Evolutionary conservation across 1,140 invertebrate genomes (phyloP).

Genomic region (Pseudomyrmex gracilis): DNA sequence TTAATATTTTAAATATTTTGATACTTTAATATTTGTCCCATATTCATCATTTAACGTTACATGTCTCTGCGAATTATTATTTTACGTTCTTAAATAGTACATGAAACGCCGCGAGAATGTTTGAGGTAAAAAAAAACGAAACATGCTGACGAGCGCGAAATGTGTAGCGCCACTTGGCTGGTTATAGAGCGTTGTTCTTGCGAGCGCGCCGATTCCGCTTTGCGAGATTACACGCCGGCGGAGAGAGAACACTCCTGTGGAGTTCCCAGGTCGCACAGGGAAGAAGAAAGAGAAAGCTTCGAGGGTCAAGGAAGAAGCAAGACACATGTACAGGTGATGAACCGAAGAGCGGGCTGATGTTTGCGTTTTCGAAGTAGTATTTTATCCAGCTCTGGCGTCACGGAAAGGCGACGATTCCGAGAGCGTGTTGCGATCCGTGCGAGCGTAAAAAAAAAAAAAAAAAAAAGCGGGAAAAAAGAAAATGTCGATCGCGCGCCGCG

Average conservation of each 20-base stretch:
- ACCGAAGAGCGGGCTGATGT: neutral
- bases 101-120: neutral
- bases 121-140: constrained; percentile 1
- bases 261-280: neutral
- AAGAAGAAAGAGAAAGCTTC: constrained; percentile 13
- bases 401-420: constrained; percentile 26
- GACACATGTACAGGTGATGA: constrained; percentile 5
- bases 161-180: constrained; percentile 31
- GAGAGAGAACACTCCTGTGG: neutral
- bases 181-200: constrained; percentile 21
- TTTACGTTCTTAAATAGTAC: neutral
- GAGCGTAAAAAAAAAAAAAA: neutral
- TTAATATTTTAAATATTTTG: too few species aligned
- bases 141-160: neutral
- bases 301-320: neutral
- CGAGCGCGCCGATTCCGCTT: constrained; percentile 12
- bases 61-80: too few species aligned
- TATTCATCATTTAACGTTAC: neutral
- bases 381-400: constrained; percentile 52
- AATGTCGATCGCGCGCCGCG: constrained; percentile 9
- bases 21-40: neutral
- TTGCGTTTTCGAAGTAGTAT: constrained; percentile 52
- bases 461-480: constrained; percentile 20
- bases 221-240: constrained; percentile 20
- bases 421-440: constrained; percentile 25